Evolutionary conservation across 2,888 invertebrate genomes (phyloP), one percentile per base, ranked within the genome.

Genomic region (Tortricodes alternella): DNA sequence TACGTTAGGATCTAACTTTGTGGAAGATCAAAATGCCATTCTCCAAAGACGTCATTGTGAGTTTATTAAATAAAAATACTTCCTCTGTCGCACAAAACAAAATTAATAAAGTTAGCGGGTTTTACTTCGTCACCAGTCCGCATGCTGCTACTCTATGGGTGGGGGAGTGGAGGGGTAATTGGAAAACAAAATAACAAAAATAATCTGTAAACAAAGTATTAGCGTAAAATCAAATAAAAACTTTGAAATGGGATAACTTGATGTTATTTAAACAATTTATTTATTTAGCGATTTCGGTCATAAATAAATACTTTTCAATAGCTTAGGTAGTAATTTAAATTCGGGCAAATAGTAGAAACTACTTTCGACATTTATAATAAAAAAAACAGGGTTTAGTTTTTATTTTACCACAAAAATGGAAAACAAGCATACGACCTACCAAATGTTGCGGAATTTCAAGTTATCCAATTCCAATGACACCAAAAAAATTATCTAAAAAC

Each of bases 41-140:
- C 77, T 78, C 71, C 68, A 66, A 60, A 62, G 37, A 39, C 68
- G 58, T 62, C 58, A 59, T 44, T 63, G 58, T 62, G 50, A 43
- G 37, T 50, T 53, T 49, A 65, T 71, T 84, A 86, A 85, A 71
- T 85, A 87, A 80, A 84, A 81, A 88, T 86, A 89, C 85, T 89
- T 88, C 88, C 88, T 86, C 89, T 88, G 88, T 85, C 72, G 87
- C 88, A 65, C 74, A 61, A 66, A 73, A 75, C 70, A 70, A 73
- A 65, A 71, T 66, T 65, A 66, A 61, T 53, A 60, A 59, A 53
- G 69, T 74, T 67, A 73, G 74, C 75, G 73, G 70, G 65, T 73
- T 64, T 62, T 59, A 63, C 62, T 39, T 53, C 49, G 46, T 58
- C 58, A 61, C 52, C 9, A 23, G 35, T 67, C 73, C 53, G 62